Evolutionary conservation across 2,113 vertebrate species (phyloP).

Genomic region (Scalopus aquaticus): DNA sequence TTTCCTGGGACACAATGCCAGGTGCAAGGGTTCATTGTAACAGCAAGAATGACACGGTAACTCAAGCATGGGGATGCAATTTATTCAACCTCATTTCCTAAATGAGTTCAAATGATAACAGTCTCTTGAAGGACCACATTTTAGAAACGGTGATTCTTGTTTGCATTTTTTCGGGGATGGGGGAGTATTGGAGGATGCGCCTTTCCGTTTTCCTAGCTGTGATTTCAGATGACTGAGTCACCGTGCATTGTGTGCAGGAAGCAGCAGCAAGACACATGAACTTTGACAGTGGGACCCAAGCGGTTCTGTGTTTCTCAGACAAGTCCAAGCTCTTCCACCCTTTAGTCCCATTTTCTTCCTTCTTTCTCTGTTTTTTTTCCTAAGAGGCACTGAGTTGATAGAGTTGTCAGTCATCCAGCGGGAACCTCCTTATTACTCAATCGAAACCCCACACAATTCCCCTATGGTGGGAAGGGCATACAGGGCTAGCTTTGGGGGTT

Average conservation of each 20-base stretch:
- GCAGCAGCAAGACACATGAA: not conserved
- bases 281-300: not conserved
- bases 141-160: not conserved
- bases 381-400: not conserved
- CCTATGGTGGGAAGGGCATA: not conserved
- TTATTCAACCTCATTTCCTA: slow-evolving; percentile 81
- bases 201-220: not conserved
- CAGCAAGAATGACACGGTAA: slow-evolving; percentile 76
- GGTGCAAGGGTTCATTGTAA: slow-evolving; percentile 81
- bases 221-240: not conserved
- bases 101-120: slow-evolving; percentile 79
- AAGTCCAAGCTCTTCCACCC: not conserved
- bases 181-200: not conserved
- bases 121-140: slow-evolving; percentile 48
- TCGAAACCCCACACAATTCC: not conserved
- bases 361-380: no score
- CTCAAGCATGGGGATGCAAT: slow-evolving; percentile 81
- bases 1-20: slow-evolving; percentile 81
- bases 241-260: not conserved
- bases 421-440: not conserved
- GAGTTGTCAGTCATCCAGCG: not conserved
- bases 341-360: not conserved
- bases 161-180: not conserved
- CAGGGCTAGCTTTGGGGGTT: not conserved
- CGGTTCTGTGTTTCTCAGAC: not conserved